Conservation (phyloP, 2,888 invertebrate genomes). For the Cephus pulcher region DNA sequence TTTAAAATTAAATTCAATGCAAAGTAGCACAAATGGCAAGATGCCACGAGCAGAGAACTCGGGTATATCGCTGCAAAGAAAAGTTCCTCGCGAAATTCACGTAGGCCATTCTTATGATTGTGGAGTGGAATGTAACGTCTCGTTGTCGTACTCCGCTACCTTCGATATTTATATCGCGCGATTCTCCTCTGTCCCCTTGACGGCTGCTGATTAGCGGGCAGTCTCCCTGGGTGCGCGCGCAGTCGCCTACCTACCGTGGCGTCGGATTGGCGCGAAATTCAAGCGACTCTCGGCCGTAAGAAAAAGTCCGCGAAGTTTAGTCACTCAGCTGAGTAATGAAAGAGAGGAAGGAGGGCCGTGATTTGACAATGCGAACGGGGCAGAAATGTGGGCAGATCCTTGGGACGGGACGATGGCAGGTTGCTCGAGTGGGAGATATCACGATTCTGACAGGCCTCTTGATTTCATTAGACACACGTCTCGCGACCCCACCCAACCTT, state of each 20-base stretch:
- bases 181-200: no score
- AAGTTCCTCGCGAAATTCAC: no score
- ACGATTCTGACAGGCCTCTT: constrained; percentile 17
- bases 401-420: neutral
- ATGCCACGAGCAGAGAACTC: constrained; percentile 42
- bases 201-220: no score
- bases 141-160: no score
- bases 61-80: neutral
- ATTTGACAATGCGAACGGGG: neutral
- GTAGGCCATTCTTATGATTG: no score
- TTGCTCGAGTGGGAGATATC: neutral
- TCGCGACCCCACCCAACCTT: neutral
- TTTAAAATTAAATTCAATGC: constrained; percentile 63
- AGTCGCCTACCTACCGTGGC: no score
- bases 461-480: constrained; percentile 17
- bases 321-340: neutral
- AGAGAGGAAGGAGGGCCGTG: neutral
- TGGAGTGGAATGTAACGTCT: no score
- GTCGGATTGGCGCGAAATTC: no score
- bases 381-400: constrained; percentile 1
- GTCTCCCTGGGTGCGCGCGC: no score
- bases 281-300: no score
- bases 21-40: constrained; percentile 62
- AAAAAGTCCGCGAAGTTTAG: no score
- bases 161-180: no score